phyloP scores from a whole-genome alignment of 2,113 vertebrate genomes.

The Lasiurus cinereus region DNA sequence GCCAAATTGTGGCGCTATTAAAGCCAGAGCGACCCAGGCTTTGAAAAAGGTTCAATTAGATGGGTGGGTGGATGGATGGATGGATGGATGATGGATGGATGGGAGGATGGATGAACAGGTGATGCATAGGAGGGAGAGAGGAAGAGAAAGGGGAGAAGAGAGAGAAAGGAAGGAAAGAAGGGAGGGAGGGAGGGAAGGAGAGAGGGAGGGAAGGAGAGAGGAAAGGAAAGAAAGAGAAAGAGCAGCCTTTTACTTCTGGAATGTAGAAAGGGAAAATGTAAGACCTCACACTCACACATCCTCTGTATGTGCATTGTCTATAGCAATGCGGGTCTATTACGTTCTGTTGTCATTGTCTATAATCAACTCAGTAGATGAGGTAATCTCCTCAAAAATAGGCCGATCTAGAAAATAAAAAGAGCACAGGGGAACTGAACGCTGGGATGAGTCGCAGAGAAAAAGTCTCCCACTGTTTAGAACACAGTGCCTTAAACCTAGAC shows the following conservation, averaged over 20 bases:
- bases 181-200: neutral
- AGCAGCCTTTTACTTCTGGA: neutral
- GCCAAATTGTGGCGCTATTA: neutral
- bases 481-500: neutral
- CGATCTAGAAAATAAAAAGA: slow-evolving; percentile 5
- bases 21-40: neutral
- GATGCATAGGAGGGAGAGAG: neutral
- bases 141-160: neutral
- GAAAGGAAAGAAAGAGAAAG: neutral
- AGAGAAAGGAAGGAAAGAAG: neutral
- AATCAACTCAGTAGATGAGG: neutral
- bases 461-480: neutral
- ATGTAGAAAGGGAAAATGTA: neutral
- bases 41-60: neutral
- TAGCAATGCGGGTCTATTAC: neutral
- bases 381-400: neutral
- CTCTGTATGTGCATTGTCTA: neutral
- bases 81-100: neutral
- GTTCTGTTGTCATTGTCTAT: neutral
- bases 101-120: neutral
- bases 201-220: fast-evolving
- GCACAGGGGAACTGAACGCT: neutral
- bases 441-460: neutral
- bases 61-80: neutral
- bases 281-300: neutral